Conservation (phyloP, 2,113 vertebrate species). For the Genyomyrus donnyi region DNA sequence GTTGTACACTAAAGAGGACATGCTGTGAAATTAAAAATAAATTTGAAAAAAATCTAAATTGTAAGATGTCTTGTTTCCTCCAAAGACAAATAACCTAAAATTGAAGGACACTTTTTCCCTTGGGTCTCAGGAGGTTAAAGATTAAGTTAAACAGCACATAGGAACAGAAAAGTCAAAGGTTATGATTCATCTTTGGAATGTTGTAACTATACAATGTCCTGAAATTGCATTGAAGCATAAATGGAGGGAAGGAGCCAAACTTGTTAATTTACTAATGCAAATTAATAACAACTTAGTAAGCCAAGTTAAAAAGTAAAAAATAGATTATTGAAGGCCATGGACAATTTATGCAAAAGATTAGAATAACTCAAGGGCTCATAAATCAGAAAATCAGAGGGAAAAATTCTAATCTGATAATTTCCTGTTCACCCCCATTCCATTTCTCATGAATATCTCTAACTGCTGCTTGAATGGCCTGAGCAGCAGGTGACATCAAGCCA, state of each 20-base stretch:
- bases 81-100: too few relatives aligned
- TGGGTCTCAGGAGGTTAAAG: too few relatives aligned
- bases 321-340: not conserved
- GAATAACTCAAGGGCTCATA: not conserved
- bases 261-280: not conserved
- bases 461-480: not conserved
- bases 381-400: not conserved
- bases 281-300: not conserved
- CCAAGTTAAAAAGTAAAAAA: not conserved
- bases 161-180: not conserved
- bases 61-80: too few relatives aligned
- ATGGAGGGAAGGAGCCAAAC: not conserved
- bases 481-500: not conserved
- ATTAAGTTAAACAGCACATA: not conserved
- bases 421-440: not conserved
- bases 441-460: not conserved
- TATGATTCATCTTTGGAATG: too few relatives aligned
- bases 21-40: too few relatives aligned
- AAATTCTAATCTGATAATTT: not conserved
- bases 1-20: too few relatives aligned
- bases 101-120: too few relatives aligned
- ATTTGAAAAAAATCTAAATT: too few relatives aligned
- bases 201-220: not conserved
- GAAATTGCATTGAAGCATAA: not conserved
- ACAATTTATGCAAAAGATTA: not conserved